Evolutionary conservation across 2,888 invertebrate species (phyloP), one percentile per base, ranked within the genome.

Genomic region (Torymus aiolomorphi): DNA sequence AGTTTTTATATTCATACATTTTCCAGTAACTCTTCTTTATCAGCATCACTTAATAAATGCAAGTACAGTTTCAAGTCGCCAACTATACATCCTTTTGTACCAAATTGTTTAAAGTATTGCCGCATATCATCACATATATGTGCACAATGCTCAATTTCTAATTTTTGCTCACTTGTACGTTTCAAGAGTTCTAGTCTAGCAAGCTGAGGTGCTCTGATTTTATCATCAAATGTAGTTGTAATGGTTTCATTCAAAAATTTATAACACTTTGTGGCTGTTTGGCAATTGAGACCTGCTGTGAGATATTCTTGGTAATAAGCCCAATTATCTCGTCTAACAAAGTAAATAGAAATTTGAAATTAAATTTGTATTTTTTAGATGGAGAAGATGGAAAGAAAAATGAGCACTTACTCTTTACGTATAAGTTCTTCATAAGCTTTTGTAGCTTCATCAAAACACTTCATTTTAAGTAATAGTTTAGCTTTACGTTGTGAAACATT

Each of bases 71-170:
- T 93, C 70, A 98, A 91, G 89, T 98, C 98, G 11, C 94, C 93
- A 80, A 96, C 96, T 80, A 96, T 96, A 90, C 97, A 97, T 0
- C 95, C 94, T 87, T 97, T 97, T 85, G 95, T 94, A 2, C 97
- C 97, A 91, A 98, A 98, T 83, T 93, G 92, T 62, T 92, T 88
- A 83, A 96, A 95, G 91, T 97, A 98, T 85, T 95, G 94, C 81
- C 95, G 92, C 88, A 97, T 93, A 52, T 96, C 89, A 31, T 95
- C 94, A 14, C 93, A 91, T 16, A 93, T 92, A 86, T 94, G 82
- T 1, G 83, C 59, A 51, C 81, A 83, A 73, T 84, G 84, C 20
- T 86, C 84, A 20, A 84, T 80, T 78, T 84, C 82, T 59, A 83
- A 5, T 87, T 90, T 82, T 54, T 84, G 82, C 14, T 83, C 80